Evolutionary conservation across 2,888 invertebrate genomes (phyloP).

Genomic region (Tetrapedia diversipes): DNA sequence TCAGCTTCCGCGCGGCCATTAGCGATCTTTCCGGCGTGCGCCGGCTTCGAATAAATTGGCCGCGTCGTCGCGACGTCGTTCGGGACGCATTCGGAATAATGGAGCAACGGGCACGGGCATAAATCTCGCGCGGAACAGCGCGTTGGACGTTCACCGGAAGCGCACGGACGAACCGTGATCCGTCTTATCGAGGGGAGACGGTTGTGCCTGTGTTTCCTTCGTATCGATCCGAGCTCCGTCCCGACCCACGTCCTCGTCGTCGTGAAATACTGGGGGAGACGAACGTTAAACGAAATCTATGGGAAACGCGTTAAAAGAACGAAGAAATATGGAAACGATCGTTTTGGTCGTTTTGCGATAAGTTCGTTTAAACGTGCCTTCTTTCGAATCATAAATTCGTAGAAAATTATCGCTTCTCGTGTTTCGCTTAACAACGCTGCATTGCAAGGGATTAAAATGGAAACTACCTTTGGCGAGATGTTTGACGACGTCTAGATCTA

Average conservation of each 20-base stretch:
- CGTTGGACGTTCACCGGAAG: constrained; percentile 1
- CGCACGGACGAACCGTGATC: constrained; percentile 20
- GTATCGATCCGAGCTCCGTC: background rate
- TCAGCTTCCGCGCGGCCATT: constrained; percentile 8
- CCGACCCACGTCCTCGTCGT: background rate
- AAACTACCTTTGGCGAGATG: no score
- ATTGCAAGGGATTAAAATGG: no score
- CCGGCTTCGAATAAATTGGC: constrained; percentile 33
- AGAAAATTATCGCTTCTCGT: no score
- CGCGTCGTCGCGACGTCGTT: constrained; percentile 10
- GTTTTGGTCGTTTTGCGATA: constrained; percentile 15
- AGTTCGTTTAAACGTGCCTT: background rate
- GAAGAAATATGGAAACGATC: no score
- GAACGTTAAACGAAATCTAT: no score
- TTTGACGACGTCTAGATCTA: no score
- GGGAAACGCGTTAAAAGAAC: no score
- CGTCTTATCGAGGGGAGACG: constrained; percentile 15
- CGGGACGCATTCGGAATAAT: constrained; percentile 37
- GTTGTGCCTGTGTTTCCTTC: constrained; percentile 1
- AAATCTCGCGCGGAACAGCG: constrained; percentile 25
- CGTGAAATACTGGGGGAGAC: background rate
- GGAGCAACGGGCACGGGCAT: constrained; percentile 13
- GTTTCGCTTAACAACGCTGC: no score
- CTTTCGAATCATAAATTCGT: no score
- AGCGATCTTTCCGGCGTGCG: background rate